Conservation (phyloP, 2,888 invertebrate species). For the Pyrgus malvae region DNA sequence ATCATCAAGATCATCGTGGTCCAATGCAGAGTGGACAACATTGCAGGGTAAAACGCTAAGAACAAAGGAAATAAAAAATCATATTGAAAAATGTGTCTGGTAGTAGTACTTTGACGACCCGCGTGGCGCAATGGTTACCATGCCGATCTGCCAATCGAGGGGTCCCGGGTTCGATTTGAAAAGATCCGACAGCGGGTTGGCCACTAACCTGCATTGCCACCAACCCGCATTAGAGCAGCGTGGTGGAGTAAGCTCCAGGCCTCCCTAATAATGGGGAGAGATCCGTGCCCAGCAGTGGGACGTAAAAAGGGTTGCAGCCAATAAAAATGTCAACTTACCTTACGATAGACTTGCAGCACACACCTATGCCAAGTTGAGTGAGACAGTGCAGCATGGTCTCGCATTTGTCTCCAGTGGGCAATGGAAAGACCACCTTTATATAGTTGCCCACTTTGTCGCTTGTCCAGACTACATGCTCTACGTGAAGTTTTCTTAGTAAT, state of each 20-base stretch:
- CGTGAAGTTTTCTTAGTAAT: constrained; percentile 83
- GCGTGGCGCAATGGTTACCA: too few species aligned
- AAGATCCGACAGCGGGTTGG: too few species aligned
- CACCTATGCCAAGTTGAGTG: constrained; percentile 87
- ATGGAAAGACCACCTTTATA: constrained; percentile 86
- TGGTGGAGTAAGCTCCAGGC: too few species aligned
- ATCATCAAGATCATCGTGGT: constrained; percentile 53
- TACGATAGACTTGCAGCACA: constrained; percentile 85
- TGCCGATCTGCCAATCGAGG: too few species aligned
- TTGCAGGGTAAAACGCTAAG: constrained; percentile 83
- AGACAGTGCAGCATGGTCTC: constrained; percentile 88
- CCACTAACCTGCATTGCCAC: too few species aligned
- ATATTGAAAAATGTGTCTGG: background rate
- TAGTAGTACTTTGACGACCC: too few species aligned
- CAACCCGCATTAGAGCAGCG: too few species aligned
- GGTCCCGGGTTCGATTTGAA: too few species aligned
- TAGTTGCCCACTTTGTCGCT: constrained; percentile 85
- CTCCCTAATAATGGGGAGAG: too few species aligned
- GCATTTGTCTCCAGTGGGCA: constrained; percentile 86
- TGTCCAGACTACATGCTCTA: constrained; percentile 87
- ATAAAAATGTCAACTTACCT: constrained; percentile 77
- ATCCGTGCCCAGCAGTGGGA: too few species aligned
- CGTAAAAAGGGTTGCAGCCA: too few species aligned
- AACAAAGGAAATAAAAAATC: background rate
- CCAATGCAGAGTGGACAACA: constrained; percentile 75